Evolutionary conservation across 1,140 invertebrate species (phyloP), one percentile per base, ranked within the genome.

Genomic region (Stenopsyche tienmushanensis): DNA sequence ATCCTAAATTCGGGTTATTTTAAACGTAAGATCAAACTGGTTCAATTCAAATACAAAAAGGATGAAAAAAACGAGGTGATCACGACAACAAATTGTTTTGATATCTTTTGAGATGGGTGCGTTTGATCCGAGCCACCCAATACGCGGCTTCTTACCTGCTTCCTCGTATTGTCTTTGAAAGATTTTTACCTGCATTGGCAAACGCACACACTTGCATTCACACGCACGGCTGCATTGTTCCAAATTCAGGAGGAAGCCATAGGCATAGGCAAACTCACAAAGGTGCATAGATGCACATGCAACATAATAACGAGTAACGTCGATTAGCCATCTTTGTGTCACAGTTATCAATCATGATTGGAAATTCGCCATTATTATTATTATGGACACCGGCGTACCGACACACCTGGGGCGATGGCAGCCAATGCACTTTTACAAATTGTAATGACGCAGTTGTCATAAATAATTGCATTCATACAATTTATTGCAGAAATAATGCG

Each of bases 401-500:
- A 20, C 18, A n/a, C n/a, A 68, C 66, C 66, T 68, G 66, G 66
- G 54, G 62, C 47, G 15, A 23, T 3, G 20, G 53, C 53, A 34
- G 23, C 21, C 20, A 34, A 44, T 42, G 49, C 39, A 34, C 29
- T 25, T 21, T 29, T 62, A 25, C 50, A 44, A 54, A 64, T 64
- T 20, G 49, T 65, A 64, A 69, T 69, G 63, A 69, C 58, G 67
- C 67, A 55, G 63, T 69, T 65, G 67, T 69, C 67, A 65, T 69
- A 65, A 57, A 59, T 69, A 65, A 69, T 69, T 69, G 67, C 58
- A 54, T 62, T 57, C 42, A 50, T 17, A 25, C 55, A 49, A 69
- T 69, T 69, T 68, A 68, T 68, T 50, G 57, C 57, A 34, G 58
- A 50, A 67, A 67, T 44, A 47, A 20, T 52, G 49, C 5, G 9